These are phyloP conservation scores for Tubulanus polymorphus DNA, from an alignment of 2,888 invertebrate species.

Conservation along the genomic window DNA sequence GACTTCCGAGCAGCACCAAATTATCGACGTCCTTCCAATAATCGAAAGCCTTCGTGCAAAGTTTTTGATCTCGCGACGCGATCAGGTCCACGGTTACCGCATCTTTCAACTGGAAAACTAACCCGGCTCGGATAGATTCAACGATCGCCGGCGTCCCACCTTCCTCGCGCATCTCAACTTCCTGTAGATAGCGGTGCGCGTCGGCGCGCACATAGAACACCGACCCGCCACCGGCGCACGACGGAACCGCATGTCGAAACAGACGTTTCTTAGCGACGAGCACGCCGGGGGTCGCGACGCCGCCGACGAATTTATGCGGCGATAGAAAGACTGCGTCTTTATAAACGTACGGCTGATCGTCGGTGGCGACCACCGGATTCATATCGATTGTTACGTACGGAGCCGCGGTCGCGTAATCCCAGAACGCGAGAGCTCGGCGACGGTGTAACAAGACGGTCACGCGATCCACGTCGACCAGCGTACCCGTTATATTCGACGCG, in stretches of 20 bases:
- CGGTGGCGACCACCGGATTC: constrained; percentile 68
- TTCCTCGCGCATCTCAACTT: constrained; percentile 62
- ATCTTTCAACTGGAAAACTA: constrained; percentile 81
- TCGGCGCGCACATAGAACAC: constrained; percentile 58
- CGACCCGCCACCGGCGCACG: constrained; percentile 58
- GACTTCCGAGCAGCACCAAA: constrained; percentile 68
- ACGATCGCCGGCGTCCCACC: constrained; percentile 70
- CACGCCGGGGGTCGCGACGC: constrained; percentile 77
- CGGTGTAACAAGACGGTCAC: constrained; percentile 76
- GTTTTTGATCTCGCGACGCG: constrained; percentile 55
- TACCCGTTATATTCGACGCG: constrained; percentile 84
- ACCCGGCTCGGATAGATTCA: constrained; percentile 77
- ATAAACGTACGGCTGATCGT: constrained; percentile 52
- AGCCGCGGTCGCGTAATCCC: constrained; percentile 83
- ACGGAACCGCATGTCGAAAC: constrained; percentile 55
- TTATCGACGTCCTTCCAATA: constrained; percentile 60
- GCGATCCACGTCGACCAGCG: constrained; percentile 76
- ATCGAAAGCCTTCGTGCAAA: constrained; percentile 34
- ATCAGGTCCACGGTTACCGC: constrained; percentile 72
- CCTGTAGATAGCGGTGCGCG: constrained; percentile 58
- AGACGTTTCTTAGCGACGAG: constrained; percentile 60
- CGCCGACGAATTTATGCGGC: constrained; percentile 86
- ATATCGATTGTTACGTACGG: constrained; percentile 77
- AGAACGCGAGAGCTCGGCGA: constrained; percentile 78
- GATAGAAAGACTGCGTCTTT: constrained; percentile 88